A percentile compares a stretch with the other conserved stretches of the same genome.
Conservation (phyloP, 2,888 invertebrate species). For the Balanococcus diminutus region DNA sequence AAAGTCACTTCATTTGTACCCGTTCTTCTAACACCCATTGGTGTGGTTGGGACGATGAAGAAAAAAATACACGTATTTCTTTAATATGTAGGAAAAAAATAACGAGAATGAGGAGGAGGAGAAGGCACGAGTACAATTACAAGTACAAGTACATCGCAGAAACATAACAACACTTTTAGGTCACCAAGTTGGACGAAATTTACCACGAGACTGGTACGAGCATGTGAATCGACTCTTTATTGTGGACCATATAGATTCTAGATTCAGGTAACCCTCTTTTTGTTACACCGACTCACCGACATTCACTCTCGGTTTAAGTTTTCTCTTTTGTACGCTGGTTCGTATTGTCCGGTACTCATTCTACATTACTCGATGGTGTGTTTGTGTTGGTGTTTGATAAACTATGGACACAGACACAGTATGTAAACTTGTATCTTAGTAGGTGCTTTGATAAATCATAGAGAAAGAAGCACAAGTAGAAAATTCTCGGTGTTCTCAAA, state of each 20-base stretch:
- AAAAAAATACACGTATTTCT: not conserved
- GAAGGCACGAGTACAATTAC: too few relatives aligned
- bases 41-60: not conserved
- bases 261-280: slow-evolving; percentile 43
- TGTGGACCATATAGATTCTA: slow-evolving; percentile 31
- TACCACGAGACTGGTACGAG: not conserved
- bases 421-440: too few relatives aligned
- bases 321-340: slow-evolving; percentile 36
- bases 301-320: slow-evolving; percentile 31
- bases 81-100: too few relatives aligned
- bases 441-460: not conserved
- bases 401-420: too few relatives aligned
- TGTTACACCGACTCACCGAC: not conserved
- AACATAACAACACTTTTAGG: not conserved
- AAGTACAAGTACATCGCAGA: not conserved
- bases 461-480: not conserved
- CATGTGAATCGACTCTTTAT: slow-evolving; percentile 40
- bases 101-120: too few relatives aligned
- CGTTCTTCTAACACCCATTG: not conserved
- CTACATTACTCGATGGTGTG: not conserved
- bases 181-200: not conserved
- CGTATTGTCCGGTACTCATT: not conserved
- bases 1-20: not conserved
- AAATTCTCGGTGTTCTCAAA: too few relatives aligned
- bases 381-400: not conserved